Evolutionary conservation across 2,888 invertebrate genomes (phyloP), one percentile per base, ranked within the genome.

Genomic region (Ypsolopha scabrella): DNA sequence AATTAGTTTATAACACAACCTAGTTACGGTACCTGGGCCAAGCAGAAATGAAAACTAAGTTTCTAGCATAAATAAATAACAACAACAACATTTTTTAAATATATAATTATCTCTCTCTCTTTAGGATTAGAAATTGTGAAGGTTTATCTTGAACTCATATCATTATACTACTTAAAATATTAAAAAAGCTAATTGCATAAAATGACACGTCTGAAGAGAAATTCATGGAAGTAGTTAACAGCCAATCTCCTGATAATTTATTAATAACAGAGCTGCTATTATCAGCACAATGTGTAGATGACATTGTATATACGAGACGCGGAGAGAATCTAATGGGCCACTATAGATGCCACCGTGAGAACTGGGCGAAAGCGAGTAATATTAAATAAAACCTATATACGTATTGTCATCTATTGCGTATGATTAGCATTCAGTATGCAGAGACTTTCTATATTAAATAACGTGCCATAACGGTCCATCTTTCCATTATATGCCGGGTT

Each of bases 391-490:
- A 24, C 24, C 24, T 54, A 52, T 53, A 41, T 51, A 55, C 52
- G 50, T 48, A 53, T 41, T 41, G 41, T 54, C 46, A 43, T 48
- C 46, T 53, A 46, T 53, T 52, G 50, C 53, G 48, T 53, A 51
- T 41, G 49, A 60, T 64, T 63, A 55, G 58, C 56, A 63, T 63
- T 62, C 60, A 56, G 51, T 24, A 43, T 51, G 51, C 53, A 54
- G 57, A 54, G 59, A 58, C 64, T 63, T 64, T 64, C 62, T 59
- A 60, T 58, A 55, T 54, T 57, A 58, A 58, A 53, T 56, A 51
- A 58, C 57, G 57, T 55, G 56, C 57, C 58, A 24, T 57, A 59
- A 61, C 60, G 59, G 58, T 58, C 51, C 57, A 55, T 54, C 52
- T 54, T 58, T 53, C 38, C 43, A 50, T 51, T 54, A 51, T 54